Percentiles rank a stretch among this genome's conserved stretches.
Evolutionary conservation across 2,888 invertebrate species (phyloP).

Genomic region (Pseudococcus jackbeardsleyi): DNA sequence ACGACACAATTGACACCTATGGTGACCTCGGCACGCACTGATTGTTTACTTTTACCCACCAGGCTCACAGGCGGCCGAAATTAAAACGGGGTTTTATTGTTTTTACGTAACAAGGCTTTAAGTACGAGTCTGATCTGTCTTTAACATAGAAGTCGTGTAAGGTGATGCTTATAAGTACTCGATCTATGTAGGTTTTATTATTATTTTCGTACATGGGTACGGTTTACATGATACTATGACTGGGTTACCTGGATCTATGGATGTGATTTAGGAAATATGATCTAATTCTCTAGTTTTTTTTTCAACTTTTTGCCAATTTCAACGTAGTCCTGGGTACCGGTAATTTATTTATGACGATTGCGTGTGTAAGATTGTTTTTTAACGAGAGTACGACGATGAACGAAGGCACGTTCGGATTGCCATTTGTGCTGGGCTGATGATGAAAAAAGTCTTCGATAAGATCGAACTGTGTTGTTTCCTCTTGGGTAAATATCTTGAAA

Average conservation of each 20-base stretch:
- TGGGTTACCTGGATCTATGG: background rate
- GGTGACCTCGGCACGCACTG: constrained; percentile 41
- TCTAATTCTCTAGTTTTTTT: background rate
- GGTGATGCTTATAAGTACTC: background rate
- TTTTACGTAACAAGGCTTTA: constrained; percentile 13
- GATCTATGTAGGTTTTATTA: background rate
- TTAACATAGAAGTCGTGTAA: background rate
- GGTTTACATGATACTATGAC: background rate
- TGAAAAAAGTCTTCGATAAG: background rate
- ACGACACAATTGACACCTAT: constrained; percentile 44
- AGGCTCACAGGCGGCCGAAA: background rate
- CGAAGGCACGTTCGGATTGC: background rate
- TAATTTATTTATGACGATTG: background rate
- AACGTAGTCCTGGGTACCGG: background rate
- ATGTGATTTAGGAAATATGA: constrained; percentile 25
- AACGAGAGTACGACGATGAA: background rate
- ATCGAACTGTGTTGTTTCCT: background rate
- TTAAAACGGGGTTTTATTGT: constrained; percentile 3
- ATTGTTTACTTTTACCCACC: constrained; percentile 35
- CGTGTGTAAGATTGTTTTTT: background rate
- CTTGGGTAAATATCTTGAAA: background rate
- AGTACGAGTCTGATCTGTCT: background rate
- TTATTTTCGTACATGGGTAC: background rate
- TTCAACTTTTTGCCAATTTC: background rate
- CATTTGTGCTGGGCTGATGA: background rate